Percentiles rank a stretch among this genome's conserved stretches.
Evolutionary conservation across 1,140 invertebrate species (phyloP).

Genomic region (Potamilus streckersoni): DNA sequence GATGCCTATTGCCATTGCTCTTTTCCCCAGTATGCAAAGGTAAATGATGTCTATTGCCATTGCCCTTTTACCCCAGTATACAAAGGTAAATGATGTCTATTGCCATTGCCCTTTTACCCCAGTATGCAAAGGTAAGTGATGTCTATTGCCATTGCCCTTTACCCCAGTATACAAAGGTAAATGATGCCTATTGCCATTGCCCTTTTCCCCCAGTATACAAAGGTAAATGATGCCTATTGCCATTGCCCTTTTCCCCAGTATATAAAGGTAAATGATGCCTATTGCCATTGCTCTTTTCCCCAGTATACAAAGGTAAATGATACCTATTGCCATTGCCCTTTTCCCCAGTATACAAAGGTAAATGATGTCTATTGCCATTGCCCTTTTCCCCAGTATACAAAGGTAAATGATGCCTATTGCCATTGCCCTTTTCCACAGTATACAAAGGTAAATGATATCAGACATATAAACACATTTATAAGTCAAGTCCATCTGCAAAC

Average conservation of each 20-base stretch:
- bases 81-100: constrained; percentile 46
- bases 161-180: constrained; percentile 65
- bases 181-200: constrained; percentile 68
- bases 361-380: too few species aligned
- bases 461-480: too few species aligned
- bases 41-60: constrained; percentile 26
- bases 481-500: too few species aligned
- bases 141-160: constrained; percentile 33
- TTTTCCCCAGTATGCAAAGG: constrained; percentile 68
- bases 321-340: too few species aligned
- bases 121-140: constrained; percentile 59
- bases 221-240: constrained; percentile 41
- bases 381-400: too few species aligned
- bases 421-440: constrained; percentile 69
- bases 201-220: constrained; percentile 67
- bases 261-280: constrained; percentile 50
- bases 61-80: constrained; percentile 50
- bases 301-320: constrained; percentile 60
- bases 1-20: constrained; percentile 65
- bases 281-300: too few species aligned
- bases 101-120: constrained; percentile 11
- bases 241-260: constrained; percentile 44
- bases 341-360: too few species aligned
- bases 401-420: too few species aligned
- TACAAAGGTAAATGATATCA: constrained; percentile 31